Evolutionary conservation across 2,888 invertebrate genomes (phyloP), one percentile per base, ranked within the genome.

Genomic region (Vesta saturnalis): DNA sequence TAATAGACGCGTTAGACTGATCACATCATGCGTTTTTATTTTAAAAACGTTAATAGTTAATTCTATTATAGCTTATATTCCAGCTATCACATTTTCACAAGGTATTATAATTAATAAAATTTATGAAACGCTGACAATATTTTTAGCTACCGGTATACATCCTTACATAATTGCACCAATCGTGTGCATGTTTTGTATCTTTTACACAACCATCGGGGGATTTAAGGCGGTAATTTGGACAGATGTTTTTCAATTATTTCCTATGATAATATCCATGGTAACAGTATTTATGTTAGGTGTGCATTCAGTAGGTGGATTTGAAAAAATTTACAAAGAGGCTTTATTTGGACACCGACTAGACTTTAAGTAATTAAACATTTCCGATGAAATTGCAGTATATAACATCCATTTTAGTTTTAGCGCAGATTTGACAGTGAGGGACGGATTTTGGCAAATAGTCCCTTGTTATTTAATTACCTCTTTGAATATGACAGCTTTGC

Each of bases 161-260:
- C 86, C 92, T 1, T 89, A 90, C 77, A 82, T 88, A 0, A 87
- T 93, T 43, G 30, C 30, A 10, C 10, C 5, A 4, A 30, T 30
- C 10, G 87, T 14, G 10, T 92, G 92, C 76, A 83, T 89, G 1
- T 86, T 91, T 1, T 94, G 93, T 79, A 92, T 92, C 18, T 91
- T 93, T 55, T 91, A 94, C 76, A 92, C 92, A 1, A 90, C 92
- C 0, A 80, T 93, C 39, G 93, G 90, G 43, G 91, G 91, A 4
- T 79, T 91, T 30, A 85, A 89, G 77, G 91, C 91, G 1, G 89
- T 92, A 3, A 88, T 91, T 1, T 89, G 90, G 84, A 88, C 91
- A 2, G 88, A 88, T 68, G 85, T 86, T 8, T 78, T 88, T 56
- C 90, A 91, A 64, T 23, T 30, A n/a, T 5, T 4, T 12, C 2